A percentile compares a stretch with the other conserved stretches of the same genome.
Conservation (phyloP, 2,797 vertebrate genomes). For the Balearica regulorum region DNA sequence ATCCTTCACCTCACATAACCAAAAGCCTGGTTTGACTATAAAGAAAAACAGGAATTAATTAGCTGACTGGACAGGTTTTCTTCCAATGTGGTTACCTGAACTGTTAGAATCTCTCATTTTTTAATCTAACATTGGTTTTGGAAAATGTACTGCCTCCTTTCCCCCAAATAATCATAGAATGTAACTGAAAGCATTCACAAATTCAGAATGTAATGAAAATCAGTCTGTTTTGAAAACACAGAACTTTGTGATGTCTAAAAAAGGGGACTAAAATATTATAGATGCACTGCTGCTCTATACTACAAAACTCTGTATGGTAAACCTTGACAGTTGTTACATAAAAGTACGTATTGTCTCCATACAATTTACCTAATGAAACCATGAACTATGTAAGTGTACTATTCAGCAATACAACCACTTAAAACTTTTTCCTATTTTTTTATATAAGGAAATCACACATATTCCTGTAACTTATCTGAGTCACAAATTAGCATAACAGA, state of each 20-base stretch:
- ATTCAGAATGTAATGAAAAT: not conserved
- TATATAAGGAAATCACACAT: constrained; percentile 60
- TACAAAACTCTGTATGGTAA: not conserved
- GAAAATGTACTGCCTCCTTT: not conserved
- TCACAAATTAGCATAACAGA: constrained; percentile 60
- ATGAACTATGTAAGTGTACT: constrained; percentile 18
- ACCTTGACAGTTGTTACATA: not conserved
- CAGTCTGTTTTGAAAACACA: not conserved
- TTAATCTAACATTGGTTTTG: not conserved
- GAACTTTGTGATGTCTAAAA: not conserved
- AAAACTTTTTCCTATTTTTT: constrained; percentile 36
- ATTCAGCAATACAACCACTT: not conserved
- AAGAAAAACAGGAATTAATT: not conserved
- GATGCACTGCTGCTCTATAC: not conserved
- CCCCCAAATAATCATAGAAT: not conserved
- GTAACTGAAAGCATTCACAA: not conserved
- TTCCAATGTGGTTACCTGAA: not conserved
- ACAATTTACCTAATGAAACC: constrained; percentile 58
- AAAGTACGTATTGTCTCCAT: not conserved
- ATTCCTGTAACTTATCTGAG: constrained; percentile 58
- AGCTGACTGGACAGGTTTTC: not conserved
- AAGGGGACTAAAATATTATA: not conserved
- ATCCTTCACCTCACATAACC: not conserved
- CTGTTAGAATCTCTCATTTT: not conserved
- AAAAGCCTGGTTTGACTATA: not conserved